These are phyloP conservation scores for Lophotis ruficrista DNA, from an alignment of 2,113 vertebrate species.

Conservation along the genomic window DNA sequence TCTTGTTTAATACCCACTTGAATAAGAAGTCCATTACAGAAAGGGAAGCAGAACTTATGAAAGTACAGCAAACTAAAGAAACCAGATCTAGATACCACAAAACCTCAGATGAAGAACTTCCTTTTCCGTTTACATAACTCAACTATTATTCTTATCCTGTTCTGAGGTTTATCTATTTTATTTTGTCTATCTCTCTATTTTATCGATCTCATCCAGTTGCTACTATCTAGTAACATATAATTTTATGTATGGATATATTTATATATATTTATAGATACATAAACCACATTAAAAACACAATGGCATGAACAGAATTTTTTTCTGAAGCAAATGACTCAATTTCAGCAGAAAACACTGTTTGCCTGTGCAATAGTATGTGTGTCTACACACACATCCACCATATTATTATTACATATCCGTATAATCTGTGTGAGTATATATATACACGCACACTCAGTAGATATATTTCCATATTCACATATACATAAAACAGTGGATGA, in stretches of 20 bases:
- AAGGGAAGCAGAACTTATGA: background rate
- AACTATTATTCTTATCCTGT: background rate
- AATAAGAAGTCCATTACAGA: background rate
- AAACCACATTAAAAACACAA: background rate
- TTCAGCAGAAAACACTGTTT: background rate
- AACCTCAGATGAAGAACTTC: background rate
- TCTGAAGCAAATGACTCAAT: background rate
- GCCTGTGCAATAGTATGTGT: background rate
- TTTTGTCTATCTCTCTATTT: background rate
- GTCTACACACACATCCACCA: background rate
- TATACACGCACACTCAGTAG: conserved; percentile 29
- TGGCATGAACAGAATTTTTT: background rate
- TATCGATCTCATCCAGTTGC: background rate
- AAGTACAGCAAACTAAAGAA: background rate
- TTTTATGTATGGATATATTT: background rate
- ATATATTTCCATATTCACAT: conserved; percentile 79
- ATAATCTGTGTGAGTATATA: conserved; percentile 25
- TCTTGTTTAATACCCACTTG: background rate
- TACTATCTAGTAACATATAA: background rate
- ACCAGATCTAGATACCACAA: background rate
- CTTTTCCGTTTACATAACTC: background rate
- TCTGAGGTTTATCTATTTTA: background rate
- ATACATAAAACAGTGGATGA: conserved; percentile 78
- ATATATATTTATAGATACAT: background rate
- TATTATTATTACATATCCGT: conserved; percentile 28